Evolutionary conservation across 92 coral and sea anemone species (phyloP).

Genomic region (Umimayanthus chanpuru): DNA sequence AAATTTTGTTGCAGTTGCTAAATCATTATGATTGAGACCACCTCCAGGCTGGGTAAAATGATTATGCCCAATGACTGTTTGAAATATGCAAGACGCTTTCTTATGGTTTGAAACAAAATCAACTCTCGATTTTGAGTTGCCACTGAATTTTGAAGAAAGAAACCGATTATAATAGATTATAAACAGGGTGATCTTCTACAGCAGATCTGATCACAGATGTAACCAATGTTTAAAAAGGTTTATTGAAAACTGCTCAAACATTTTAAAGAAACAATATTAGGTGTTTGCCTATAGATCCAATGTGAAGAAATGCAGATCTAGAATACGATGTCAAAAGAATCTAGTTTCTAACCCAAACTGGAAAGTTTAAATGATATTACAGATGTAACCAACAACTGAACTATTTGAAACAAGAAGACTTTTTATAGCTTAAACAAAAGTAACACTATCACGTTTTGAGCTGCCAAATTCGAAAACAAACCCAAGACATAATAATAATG

Average conservation of each 20-base stretch:
- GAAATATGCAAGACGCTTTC: background rate
- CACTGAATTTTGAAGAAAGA: background rate
- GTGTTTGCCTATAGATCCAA: too few relatives aligned
- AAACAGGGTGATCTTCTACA: background rate
- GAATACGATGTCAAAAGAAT: background rate
- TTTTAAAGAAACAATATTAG: background rate
- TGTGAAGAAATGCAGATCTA: background rate
- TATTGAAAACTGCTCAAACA: too few relatives aligned
- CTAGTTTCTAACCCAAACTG: too few relatives aligned
- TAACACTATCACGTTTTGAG: too few relatives aligned
- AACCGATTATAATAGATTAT: background rate
- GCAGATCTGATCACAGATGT: background rate
- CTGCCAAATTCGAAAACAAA: too few relatives aligned
- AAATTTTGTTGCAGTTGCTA: background rate
- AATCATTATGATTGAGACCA: background rate
- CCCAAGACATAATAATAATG: too few relatives aligned
- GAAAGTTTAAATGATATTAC: too few relatives aligned
- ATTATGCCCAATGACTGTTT: background rate
- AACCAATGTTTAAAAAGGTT: background rate
- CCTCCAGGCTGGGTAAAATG: too few relatives aligned
- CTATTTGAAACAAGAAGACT: too few relatives aligned
- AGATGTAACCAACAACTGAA: too few relatives aligned
- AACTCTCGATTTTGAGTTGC: background rate
- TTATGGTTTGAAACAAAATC: background rate
- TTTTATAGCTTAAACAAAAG: too few relatives aligned